Evolutionary conservation across 2,113 vertebrate species (phyloP).

Genomic region (Plotosus lineatus): DNA sequence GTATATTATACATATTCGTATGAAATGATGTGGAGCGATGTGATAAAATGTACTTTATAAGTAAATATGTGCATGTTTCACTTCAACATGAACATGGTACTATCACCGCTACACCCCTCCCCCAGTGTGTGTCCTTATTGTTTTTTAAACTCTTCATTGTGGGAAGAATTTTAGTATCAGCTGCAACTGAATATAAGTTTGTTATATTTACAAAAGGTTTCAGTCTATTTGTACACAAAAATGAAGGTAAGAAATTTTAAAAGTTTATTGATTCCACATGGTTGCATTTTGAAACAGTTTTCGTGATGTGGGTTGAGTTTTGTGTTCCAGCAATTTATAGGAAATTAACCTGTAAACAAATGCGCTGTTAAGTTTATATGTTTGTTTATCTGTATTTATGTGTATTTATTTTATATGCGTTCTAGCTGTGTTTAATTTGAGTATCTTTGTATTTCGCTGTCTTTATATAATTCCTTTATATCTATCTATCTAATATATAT

Average conservation of each 20-base stretch:
- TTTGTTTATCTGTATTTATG: too few relatives aligned
- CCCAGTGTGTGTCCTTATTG: conserved; percentile 34
- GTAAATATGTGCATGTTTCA: too few relatives aligned
- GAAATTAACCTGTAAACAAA: too few relatives aligned
- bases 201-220: background rate
- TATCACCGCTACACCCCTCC: background rate
- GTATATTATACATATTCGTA: rapidly evolving
- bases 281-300: background rate
- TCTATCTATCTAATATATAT: too few relatives aligned
- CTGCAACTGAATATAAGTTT: background rate
- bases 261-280: background rate
- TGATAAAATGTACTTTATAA: rapidly evolving
- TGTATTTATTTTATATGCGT: too few relatives aligned
- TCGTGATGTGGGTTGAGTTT: too few relatives aligned
- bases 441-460: too few relatives aligned
- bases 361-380: too few relatives aligned
- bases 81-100: background rate
- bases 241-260: conserved; percentile 63
- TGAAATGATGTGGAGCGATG: background rate
- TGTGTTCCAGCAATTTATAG: too few relatives aligned
- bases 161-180: conserved; percentile 12
- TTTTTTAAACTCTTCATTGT: conserved; percentile 57
- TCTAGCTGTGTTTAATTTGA: too few relatives aligned
- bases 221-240: conserved; percentile 46
- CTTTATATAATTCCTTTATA: too few relatives aligned